Evolutionary conservation across 2,888 invertebrate species (phyloP).

Genomic region (Parthenolecanium corni): DNA sequence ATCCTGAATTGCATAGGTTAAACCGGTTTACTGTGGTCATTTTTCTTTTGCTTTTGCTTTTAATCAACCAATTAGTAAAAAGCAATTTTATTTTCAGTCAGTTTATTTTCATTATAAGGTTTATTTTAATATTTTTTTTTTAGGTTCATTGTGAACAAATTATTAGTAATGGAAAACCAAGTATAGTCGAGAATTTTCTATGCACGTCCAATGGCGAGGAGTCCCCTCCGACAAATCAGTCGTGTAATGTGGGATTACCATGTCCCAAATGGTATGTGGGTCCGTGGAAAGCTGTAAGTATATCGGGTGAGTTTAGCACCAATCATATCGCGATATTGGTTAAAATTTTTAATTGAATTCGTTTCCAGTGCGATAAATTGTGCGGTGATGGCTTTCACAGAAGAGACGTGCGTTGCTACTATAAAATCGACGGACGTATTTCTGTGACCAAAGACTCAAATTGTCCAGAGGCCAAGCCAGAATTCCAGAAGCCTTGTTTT

Average conservation of each 20-base stretch:
- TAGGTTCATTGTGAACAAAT: constrained; percentile 66
- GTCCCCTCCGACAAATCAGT: constrained; percentile 55
- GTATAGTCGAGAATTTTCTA: constrained; percentile 60
- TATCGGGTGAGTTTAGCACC: background rate
- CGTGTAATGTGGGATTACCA: constrained; percentile 62
- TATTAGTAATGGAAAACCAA: constrained; percentile 56
- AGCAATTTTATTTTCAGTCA: background rate
- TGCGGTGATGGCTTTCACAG: constrained; percentile 80
- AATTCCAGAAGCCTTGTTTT: constrained; percentile 56
- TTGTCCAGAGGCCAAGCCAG: constrained; percentile 54
- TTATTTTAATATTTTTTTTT: background rate
- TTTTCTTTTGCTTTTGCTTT: no score
- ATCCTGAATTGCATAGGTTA: background rate
- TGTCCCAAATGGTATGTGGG: constrained; percentile 81
- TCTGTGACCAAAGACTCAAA: constrained; percentile 53
- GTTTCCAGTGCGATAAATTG: constrained; percentile 64
- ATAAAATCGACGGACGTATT: constrained; percentile 50
- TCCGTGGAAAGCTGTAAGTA: constrained; percentile 76
- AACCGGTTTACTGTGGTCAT: no score
- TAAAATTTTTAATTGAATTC: background rate
- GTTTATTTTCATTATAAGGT: background rate
- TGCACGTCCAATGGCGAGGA: constrained; percentile 57
- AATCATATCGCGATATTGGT: background rate
- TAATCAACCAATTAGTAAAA: no score
- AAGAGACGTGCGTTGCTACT: constrained; percentile 68